These are phyloP conservation scores for Tridacna gigas DNA, from an alignment of 2,888 invertebrate species.

Conservation along the genomic window DNA sequence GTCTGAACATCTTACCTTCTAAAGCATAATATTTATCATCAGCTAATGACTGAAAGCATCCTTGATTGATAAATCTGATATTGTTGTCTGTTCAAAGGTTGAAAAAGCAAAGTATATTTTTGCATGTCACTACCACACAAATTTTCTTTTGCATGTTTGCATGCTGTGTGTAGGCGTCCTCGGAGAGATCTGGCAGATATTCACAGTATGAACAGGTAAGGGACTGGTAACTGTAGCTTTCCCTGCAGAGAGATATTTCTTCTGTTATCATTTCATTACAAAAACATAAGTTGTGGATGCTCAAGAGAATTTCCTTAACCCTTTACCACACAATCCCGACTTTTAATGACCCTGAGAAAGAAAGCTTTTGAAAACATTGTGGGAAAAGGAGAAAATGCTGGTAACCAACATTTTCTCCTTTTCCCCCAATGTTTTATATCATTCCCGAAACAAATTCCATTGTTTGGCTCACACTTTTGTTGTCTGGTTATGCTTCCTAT, in stretches of 20 bases:
- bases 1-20: too few relatives aligned
- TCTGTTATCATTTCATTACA: too few relatives aligned
- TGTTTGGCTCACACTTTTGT: too few relatives aligned
- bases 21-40: too few relatives aligned
- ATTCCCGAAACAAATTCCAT: neutral
- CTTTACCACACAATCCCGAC: neutral
- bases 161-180: conserved; percentile 54
- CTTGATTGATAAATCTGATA: too few relatives aligned
- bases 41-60: too few relatives aligned
- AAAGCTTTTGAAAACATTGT: neutral
- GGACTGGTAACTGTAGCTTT: neutral
- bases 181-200: conserved; percentile 42
- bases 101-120: neutral
- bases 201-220: conserved; percentile 47
- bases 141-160: conserved; percentile 31
- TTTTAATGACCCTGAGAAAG: neutral
- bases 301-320: neutral
- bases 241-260: too few relatives aligned
- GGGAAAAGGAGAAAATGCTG: neutral
- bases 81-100: too few relatives aligned
- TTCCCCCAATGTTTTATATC: neutral
- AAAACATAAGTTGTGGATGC: too few relatives aligned
- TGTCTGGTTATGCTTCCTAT: too few relatives aligned
- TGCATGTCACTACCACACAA: neutral
- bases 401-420: neutral